phyloP scores from a whole-genome alignment of 23 tunicate species.

The Ciona savignyi region DNA sequence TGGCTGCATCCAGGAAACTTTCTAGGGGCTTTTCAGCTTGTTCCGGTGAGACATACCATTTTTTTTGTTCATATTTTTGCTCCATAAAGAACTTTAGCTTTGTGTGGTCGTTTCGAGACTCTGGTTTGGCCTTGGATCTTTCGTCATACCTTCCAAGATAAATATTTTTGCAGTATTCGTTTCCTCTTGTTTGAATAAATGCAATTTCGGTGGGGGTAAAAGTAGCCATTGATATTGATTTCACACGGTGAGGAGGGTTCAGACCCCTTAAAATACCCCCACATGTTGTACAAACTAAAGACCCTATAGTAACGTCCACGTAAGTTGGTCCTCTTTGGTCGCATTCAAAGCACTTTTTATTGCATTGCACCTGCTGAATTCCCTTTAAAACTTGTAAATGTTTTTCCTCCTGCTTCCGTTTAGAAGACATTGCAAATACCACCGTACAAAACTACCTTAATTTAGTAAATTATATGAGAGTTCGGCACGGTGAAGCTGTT shows the following conservation, averaged over 20 bases:
- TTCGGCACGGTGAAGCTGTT: too few relatives aligned
- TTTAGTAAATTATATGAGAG: too few relatives aligned
- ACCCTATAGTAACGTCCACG: conserved; percentile 96
- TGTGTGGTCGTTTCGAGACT: conserved; percentile 52
- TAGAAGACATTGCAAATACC: conserved; percentile 37
- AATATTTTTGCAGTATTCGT: conserved; percentile 68
- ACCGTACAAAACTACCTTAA: too few relatives aligned
- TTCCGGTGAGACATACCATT: conserved; percentile 88
- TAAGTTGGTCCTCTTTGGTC: conserved; percentile 98
- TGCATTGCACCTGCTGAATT: conserved; percentile 44
- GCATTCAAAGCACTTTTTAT: conserved; percentile 95
- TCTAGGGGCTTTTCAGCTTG: conserved; percentile 62
- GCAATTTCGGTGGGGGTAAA: conserved; percentile 81
- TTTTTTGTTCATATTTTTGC: conserved; percentile 91
- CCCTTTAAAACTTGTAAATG: conserved; percentile 59
- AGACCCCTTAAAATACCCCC: conserved; percentile 91
- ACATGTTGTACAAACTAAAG: conserved; percentile 98
- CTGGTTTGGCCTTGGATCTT: conserved; percentile 72
- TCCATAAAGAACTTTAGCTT: conserved; percentile 87
- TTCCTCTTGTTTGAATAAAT: conserved; percentile 77
- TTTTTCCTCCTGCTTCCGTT: conserved; percentile 70
- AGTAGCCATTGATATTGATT: conserved; percentile 95
- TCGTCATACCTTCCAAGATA: conserved; percentile 84
- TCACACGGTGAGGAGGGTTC: conserved; percentile 96
- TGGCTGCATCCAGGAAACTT: conserved; percentile 23